Conservation (phyloP, 2,113 vertebrate genomes). For the Myotis brandtii region DNA sequence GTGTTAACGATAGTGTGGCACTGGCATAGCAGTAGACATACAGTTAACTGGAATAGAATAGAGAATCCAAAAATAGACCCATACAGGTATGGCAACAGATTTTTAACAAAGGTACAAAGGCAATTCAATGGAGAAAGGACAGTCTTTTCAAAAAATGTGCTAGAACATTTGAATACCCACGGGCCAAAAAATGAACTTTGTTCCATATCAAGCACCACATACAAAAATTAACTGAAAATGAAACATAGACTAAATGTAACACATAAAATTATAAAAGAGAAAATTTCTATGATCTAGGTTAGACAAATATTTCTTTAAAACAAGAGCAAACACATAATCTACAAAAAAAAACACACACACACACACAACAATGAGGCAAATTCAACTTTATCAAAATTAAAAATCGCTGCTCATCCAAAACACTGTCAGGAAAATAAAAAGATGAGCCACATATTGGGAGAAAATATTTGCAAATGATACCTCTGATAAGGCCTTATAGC, state of each 20-base stretch:
- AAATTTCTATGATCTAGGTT: neutral
- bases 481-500: neutral
- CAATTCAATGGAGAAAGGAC: neutral
- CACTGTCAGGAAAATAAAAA: neutral
- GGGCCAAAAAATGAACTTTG: neutral
- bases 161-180: neutral
- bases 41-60: neutral
- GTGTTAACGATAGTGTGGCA: neutral
- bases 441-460: neutral
- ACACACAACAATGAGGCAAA: neutral
- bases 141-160: neutral
- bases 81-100: neutral
- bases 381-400: neutral
- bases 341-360: neutral
- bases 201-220: neutral
- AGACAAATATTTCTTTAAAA: slow-evolving; percentile 31
- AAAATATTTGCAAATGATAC: slow-evolving; percentile 12
- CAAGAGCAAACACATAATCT: neutral
- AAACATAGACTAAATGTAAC: neutral
- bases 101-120: neutral
- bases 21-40: neutral
- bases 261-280: neutral
- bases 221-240: slow-evolving; percentile 27
- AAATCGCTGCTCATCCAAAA: neutral
- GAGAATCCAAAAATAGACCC: neutral